Evolutionary conservation across 2,888 invertebrate species (phyloP).

Genomic region (Cinara cedri): DNA sequence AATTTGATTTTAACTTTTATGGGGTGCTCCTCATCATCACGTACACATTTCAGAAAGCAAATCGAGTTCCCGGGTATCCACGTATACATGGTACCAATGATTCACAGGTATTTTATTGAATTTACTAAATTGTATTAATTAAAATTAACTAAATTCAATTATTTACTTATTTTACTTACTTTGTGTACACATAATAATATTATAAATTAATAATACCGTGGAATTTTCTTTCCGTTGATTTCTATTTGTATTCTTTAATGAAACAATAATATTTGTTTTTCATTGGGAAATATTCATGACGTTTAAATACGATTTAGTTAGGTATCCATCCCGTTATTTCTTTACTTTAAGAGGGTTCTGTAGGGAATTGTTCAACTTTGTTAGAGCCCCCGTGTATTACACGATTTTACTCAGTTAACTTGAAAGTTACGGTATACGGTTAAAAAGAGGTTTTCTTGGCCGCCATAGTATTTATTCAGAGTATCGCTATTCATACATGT

Average conservation of each 20-base stretch:
- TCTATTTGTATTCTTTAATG: background rate
- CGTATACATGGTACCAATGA: too few species aligned
- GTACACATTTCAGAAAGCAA: too few species aligned
- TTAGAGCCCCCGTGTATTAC: constrained; percentile 14
- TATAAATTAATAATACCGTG: too few species aligned
- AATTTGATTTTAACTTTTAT: too few species aligned
- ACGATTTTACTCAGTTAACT: constrained; percentile 25
- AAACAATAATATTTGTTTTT: constrained; percentile 23
- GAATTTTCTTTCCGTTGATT: background rate
- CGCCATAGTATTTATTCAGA: background rate
- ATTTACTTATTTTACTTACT: background rate
- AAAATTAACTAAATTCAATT: too few species aligned
- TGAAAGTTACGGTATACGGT: constrained; percentile 10
- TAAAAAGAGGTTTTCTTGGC: background rate
- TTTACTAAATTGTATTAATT: too few species aligned
- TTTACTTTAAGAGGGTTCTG: background rate
- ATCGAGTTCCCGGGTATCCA: too few species aligned
- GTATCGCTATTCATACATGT: background rate
- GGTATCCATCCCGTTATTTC: too few species aligned
- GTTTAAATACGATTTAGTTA: constrained; percentile 19
- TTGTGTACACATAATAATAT: background rate
- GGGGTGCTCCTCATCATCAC: too few species aligned
- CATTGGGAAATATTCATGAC: constrained; percentile 24
- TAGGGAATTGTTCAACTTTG: background rate
- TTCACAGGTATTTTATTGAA: too few species aligned